Base-by-base conservation (phyloP, 1,140 invertebrate species). In the Lucilia cuprina region DNA sequence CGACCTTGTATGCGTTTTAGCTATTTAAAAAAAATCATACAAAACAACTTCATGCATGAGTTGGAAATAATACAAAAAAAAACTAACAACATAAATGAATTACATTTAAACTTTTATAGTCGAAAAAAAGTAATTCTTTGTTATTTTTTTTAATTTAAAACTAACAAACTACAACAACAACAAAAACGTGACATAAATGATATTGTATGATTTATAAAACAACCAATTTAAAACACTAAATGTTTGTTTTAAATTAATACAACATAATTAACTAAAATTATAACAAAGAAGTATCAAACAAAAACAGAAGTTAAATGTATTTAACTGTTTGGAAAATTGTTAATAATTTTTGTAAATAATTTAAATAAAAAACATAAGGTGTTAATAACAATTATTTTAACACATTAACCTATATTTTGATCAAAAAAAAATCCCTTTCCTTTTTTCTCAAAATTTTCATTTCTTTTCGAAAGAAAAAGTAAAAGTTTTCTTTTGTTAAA, bases 11-110 rank as follows among this genome's bases (percentile, higher is more conserved):
- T 65, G 60, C 60, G 60, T 65, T 49, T 49, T 49, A 49, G 5
- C 49, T 2, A 2, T 30, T 30, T 0, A 49, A 49, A 1, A 49
- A 49, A 49, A 49, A 49, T 49, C 49, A 9, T 12, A 49, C 2
- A 3, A 65, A 65, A 65, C 60, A 65, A 65, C 60, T 65, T 65
- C 60, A 65, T 65, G 60, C 60, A 65, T 65, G 60, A 65, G 60
- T 65, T 65, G 60, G 17, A 65, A 65, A 65, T 65, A 65, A 65
- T n/a, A n/a, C 17, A 65, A 30, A 30, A 30, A 30, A 30, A 30
- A 65, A n/a, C 2, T 1, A 65, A 65, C 5, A 65, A 30, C 25
- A 30, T 30, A 30, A 65, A 10, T 65, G 55, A 65, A 14, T 65
- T 65, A 65, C 55, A 65, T 7, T 65, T 65, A 14, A n/a, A 14